A percentile compares a stretch with the other conserved stretches of the same genome.
phyloP scores from a whole-genome alignment of 2,113 vertebrate species.

The Gila orcuttii region DNA sequence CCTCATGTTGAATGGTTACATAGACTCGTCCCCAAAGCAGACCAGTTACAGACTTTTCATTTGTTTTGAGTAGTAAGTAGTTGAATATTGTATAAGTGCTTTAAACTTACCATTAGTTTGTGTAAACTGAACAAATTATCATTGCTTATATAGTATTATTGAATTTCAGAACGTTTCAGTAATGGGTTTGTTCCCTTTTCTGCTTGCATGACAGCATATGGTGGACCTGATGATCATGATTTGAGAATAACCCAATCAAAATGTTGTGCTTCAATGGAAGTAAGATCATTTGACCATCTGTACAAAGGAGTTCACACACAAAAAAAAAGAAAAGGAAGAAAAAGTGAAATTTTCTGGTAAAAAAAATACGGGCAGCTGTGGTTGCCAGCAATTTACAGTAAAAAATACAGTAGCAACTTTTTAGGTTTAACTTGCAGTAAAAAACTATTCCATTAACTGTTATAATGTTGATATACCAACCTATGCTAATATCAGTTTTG shows the following conservation, averaged over 20 bases:
- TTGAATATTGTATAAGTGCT: neutral
- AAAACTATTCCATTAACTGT: no score
- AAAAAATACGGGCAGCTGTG: no score
- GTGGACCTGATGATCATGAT: neutral
- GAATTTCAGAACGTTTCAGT: neutral
- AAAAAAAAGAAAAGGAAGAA: no score
- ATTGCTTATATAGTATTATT: neutral
- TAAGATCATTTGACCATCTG: no score
- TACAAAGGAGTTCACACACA: no score
- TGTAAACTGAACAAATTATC: neutral
- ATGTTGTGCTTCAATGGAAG: neutral
- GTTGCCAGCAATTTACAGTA: no score
- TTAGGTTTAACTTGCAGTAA: no score
- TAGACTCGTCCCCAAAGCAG: neutral
- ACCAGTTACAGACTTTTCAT: neutral
- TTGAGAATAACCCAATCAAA: neutral
- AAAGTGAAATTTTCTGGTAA: no score
- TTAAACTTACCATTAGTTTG: neutral
- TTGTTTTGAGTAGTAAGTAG: neutral
- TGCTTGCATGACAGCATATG: neutral
- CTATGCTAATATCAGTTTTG: no score
- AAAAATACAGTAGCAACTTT: no score
- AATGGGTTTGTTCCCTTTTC: neutral
- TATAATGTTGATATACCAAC: no score
- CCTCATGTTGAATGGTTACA: slow-evolving; percentile 17